A percentile compares a stretch with the other conserved stretches of the same genome.
phyloP scores from a whole-genome alignment of 2,113 vertebrate species.

The Crotalus helleri region DNA sequence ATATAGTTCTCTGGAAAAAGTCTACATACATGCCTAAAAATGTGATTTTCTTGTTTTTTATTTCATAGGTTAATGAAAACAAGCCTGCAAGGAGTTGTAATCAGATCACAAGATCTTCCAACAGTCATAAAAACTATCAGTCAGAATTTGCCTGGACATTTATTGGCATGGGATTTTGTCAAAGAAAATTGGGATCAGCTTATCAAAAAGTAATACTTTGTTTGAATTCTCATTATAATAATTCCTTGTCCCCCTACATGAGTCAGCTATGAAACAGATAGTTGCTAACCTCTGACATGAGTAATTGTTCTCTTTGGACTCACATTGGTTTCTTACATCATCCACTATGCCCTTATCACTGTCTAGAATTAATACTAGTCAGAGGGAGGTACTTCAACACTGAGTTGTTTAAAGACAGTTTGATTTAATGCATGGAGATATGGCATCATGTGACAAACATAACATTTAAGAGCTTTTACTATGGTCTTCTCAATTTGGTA shows the following conservation, averaged over 20 bases:
- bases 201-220: conserved; percentile 79
- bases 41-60: conserved; percentile 20
- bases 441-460: background rate
- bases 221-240: conserved; percentile 14
- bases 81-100: conserved; percentile 73
- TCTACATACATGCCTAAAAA: background rate
- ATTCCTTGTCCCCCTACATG: background rate
- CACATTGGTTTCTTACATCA: background rate
- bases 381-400: background rate
- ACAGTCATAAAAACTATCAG: conserved; percentile 75
- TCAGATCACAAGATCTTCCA: conserved; percentile 84
- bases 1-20: background rate
- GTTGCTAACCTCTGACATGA: background rate
- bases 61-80: conserved; percentile 79
- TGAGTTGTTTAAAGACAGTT: background rate
- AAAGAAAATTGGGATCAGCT: conserved; percentile 92
- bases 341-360: background rate
- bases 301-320: background rate
- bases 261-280: background rate
- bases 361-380: background rate
- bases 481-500: background rate
- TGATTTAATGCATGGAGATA: background rate
- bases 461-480: background rate
- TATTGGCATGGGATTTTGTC: conserved; percentile 91
- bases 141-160: conserved; percentile 76